phyloP scores from a whole-genome alignment of 2,888 invertebrate genomes.

The Hypercompe scribonia region DNA sequence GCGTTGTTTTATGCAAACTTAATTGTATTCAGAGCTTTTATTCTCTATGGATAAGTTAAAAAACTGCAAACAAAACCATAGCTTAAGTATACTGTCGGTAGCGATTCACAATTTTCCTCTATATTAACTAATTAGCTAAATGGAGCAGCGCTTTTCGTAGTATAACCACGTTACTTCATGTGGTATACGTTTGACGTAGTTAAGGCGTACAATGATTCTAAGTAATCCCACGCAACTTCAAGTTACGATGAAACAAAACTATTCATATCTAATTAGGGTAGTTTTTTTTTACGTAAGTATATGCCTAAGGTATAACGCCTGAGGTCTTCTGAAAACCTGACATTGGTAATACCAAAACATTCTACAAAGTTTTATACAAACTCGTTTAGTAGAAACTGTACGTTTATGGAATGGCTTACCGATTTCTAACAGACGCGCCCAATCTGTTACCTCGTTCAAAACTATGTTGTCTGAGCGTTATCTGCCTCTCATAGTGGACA shows the following conservation, averaged over 20 bases:
- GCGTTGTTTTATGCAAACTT: not conserved
- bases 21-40: too few species aligned
- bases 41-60: not conserved
- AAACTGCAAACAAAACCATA: not conserved
- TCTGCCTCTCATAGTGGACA: too few species aligned
- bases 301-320: too few species aligned
- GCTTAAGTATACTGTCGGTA: not conserved
- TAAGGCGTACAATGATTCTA: not conserved
- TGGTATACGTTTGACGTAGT: not conserved
- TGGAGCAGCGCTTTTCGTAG: not conserved
- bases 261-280: not conserved
- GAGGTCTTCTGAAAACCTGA: too few species aligned
- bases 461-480: too few species aligned
- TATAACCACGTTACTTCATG: not conserved
- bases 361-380: too few species aligned
- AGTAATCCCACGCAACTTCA: not conserved
- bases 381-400: too few species aligned
- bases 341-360: too few species aligned
- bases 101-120: constrained; percentile 4
- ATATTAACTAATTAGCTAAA: not conserved
- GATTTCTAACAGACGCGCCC: too few species aligned
- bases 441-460: too few species aligned
- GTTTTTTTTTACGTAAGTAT: too few species aligned
- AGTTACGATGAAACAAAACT: not conserved
- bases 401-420: too few species aligned